phyloP scores from a whole-genome alignment of 1,140 invertebrate genomes.

The Drosophila asahinai region DNA sequence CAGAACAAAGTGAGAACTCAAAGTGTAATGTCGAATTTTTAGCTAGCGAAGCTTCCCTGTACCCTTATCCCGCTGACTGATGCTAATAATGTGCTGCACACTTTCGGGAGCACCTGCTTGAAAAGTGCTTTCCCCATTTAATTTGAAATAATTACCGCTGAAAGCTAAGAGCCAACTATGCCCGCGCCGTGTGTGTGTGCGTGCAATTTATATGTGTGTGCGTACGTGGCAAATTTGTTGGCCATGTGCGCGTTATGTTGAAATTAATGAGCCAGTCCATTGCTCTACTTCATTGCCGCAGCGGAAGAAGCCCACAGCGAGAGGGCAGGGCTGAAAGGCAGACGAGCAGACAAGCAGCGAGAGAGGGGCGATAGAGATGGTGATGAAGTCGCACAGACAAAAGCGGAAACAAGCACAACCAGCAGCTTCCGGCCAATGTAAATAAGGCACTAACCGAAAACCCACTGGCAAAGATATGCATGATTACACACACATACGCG shows the following conservation, averaged over 20 bases:
- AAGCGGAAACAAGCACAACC: slow-evolving; percentile 66
- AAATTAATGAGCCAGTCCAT: slow-evolving; percentile 66
- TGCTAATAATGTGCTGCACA: slow-evolving; percentile 60
- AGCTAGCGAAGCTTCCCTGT: not conserved
- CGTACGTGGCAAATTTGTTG: slow-evolving; percentile 41
- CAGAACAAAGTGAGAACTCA: not conserved
- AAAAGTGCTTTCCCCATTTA: slow-evolving; percentile 64
- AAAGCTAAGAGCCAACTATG: slow-evolving; percentile 44
- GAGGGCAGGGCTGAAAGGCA: slow-evolving; percentile 2
- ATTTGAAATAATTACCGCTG: slow-evolving; percentile 71
- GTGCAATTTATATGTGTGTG: slow-evolving; percentile 34
- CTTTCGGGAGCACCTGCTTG: slow-evolving; percentile 48
- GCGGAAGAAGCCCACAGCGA: slow-evolving; percentile 6
- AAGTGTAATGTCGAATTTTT: not conserved
- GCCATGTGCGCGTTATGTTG: slow-evolving; percentile 64
- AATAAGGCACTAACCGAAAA: slow-evolving; percentile 62
- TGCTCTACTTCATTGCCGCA: slow-evolving; percentile 55
- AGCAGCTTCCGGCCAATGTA: slow-evolving; percentile 65
- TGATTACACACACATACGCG: slow-evolving; percentile 54
- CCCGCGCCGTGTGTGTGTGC: slow-evolving; percentile 4
- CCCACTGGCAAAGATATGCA: slow-evolving; percentile 56
- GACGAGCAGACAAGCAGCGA: not conserved
- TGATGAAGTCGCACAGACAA: slow-evolving; percentile 55
- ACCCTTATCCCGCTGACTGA: slow-evolving; percentile 13
- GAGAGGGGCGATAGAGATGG: slow-evolving; percentile 11